Evolutionary conservation across 1,140 invertebrate species (phyloP).

Genomic region (Proales similis): DNA sequence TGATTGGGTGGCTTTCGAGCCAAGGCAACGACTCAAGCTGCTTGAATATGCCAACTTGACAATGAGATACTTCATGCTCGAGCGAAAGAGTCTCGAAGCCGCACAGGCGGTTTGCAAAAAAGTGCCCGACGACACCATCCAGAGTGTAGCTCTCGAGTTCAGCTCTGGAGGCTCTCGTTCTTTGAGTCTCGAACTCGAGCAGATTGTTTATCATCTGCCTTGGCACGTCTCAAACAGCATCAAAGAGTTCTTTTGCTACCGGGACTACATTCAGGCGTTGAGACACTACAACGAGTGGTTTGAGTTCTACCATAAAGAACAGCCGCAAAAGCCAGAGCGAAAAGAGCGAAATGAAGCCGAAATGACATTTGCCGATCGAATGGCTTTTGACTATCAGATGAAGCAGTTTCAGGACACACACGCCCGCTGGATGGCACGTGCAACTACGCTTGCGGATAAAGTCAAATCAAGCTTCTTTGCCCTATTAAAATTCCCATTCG

Average conservation of each 20-base stretch:
- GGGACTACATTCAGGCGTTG: slow-evolving; percentile 51
- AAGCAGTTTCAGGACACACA: slow-evolving; percentile 69
- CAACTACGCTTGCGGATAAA: background rate
- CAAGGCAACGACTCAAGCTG: slow-evolving; percentile 68
- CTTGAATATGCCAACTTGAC: slow-evolving; percentile 79
- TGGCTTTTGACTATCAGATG: slow-evolving; percentile 72
- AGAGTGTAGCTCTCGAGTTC: too few relatives aligned
- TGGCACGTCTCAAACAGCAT: slow-evolving; percentile 52
- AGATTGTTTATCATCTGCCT: slow-evolving; percentile 44
- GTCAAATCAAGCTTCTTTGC: slow-evolving; percentile 27
- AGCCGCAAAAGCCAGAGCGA: slow-evolving; percentile 57
- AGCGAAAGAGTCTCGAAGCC: slow-evolving; percentile 42
- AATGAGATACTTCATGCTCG: slow-evolving; percentile 69
- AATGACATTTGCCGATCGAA: slow-evolving; percentile 74
- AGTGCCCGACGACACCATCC: slow-evolving; percentile 41
- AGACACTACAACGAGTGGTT: slow-evolving; percentile 64
- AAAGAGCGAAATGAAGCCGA: slow-evolving; percentile 43
- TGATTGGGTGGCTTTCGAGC: slow-evolving; percentile 77
- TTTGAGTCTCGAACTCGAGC: background rate
- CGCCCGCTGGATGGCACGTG: slow-evolving; percentile 64
- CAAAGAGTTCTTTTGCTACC: slow-evolving; percentile 56
- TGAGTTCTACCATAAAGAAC: slow-evolving; percentile 67
- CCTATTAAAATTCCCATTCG: slow-evolving; percentile 31
- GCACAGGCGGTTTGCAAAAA: slow-evolving; percentile 42
- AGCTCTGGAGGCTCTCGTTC: too few relatives aligned